These are phyloP conservation scores for Jaculus jaculus DNA, from an alignment of 2,113 vertebrate genomes.

Conservation along the genomic window DNA sequence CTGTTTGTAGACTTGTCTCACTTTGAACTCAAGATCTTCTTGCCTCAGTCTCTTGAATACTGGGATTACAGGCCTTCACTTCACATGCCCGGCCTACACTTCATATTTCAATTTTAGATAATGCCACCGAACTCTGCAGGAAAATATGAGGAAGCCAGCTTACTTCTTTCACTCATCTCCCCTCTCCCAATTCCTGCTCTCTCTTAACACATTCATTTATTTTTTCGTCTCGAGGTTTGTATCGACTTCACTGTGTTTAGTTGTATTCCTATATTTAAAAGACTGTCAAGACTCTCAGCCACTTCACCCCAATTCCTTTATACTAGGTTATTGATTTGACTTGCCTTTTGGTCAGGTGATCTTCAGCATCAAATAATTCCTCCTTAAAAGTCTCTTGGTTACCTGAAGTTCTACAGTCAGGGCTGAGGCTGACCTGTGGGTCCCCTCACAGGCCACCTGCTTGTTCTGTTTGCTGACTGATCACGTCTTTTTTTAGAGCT, in stretches of 20 bases:
- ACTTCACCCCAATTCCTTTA: not conserved
- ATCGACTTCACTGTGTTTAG: conserved; percentile 8
- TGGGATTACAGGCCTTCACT: not conserved
- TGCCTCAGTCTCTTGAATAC: no score
- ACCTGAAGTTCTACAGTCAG: not conserved
- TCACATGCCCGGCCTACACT: not conserved
- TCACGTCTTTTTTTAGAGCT: not conserved
- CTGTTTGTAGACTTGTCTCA: not conserved
- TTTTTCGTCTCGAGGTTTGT: not conserved
- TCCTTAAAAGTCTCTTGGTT: not conserved
- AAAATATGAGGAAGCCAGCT: not conserved
- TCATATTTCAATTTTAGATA: conserved; percentile 34
- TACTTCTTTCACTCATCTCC: not conserved
- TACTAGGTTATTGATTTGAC: conserved; percentile 36
- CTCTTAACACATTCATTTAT: not conserved
- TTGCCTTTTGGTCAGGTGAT: conserved; percentile 24
- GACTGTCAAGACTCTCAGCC: not conserved
- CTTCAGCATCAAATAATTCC: conserved; percentile 28
- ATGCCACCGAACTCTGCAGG: not conserved
- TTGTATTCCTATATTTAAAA: conserved; percentile 47
- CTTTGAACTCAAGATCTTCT: not conserved
- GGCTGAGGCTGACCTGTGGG: not conserved
- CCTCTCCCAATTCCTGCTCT: not conserved
- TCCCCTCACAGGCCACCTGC: no score
- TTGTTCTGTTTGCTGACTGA: not conserved